Evolutionary conservation across 2,113 vertebrate species (phyloP).

Genomic region (Euleptes europaea): DNA sequence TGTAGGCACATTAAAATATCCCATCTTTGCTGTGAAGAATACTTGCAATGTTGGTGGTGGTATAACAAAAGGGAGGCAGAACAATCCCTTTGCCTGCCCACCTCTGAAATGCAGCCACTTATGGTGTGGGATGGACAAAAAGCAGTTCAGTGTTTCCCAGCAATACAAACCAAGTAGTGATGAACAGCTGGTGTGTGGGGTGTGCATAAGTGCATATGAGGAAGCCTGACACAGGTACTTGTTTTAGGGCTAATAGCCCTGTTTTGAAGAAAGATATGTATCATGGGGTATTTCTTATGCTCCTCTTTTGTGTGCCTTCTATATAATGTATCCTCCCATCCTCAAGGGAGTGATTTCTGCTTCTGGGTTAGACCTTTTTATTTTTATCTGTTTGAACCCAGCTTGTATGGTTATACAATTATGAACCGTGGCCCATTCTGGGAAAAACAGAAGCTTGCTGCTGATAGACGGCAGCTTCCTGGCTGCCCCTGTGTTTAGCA

Average conservation of each 20-base stretch:
- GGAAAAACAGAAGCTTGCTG: conserved; percentile 2
- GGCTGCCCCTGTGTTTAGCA: not conserved
- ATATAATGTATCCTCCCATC: not conserved
- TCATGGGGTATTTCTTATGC: conserved; percentile 26
- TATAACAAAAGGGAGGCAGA: not conserved
- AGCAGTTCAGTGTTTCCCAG: not conserved
- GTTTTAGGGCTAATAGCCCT: conserved; percentile 22
- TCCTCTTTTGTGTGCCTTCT: conserved; percentile 16
- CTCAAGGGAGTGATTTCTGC: conserved; percentile 13
- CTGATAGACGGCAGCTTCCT: not conserved
- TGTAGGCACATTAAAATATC: not conserved
- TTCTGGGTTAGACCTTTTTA: conserved; percentile 19
- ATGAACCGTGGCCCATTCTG: conserved; percentile 4
- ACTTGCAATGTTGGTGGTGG: not conserved
- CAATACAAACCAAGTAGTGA: not conserved
- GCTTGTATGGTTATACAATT: not conserved
- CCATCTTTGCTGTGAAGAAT: not conserved
- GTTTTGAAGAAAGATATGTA: conserved; percentile 2
- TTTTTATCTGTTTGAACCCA: conserved; percentile 27
- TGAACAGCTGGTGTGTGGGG: conserved; percentile 3
- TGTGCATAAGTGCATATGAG: conserved; percentile 25
- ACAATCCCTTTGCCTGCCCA: not conserved
- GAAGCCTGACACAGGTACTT: not conserved
- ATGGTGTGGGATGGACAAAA: not conserved
- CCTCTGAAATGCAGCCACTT: not conserved